Evolutionary conservation across 2,888 invertebrate genomes (phyloP), one percentile per base, ranked within the genome.

Genomic region (Pyrocoelia pectoralis): DNA sequence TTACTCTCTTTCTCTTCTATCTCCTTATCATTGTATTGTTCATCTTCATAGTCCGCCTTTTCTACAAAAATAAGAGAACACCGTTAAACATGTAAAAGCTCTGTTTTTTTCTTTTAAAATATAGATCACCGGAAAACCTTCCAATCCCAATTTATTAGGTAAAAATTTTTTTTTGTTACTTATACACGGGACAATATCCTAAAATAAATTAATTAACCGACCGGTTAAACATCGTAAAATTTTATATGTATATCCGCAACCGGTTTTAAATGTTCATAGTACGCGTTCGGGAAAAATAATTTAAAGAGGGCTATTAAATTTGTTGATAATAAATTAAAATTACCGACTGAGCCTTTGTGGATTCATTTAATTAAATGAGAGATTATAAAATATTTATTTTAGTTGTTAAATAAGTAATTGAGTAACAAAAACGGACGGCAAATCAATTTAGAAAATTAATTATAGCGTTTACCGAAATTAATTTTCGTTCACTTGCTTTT

Each of bases 1-100:
- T 71, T 73, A 13, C 73, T 74, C 66, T 75, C 76, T 38, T 73
- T 70, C 15, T 65, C 69, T 14, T 72, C 71, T 28, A 65, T 70
- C 41, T 72, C 68, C 50, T 62, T 67, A 43, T 60, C 67, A 49
- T 69, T 58, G n/a, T 62, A 14, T 15, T 64, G 43, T 10, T 50
- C 60, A n/a, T 55, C 48, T 19, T 55, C 48, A 28, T 65, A 55
- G 1, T 52, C 18, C 4, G 48, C 52, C 49, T 62, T 62, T 43
- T 59, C 66, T 66, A 19, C 15, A 43, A 18, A 19, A 52, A 46
- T 12, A 40, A 18, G 24, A 12, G n/a, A 29, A 51, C 33, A 8
- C 10, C n/a, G n/a, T 33, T 33, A 33, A 33, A 33, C 2, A 33
- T 33, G 9, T 33, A 33, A 33, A 33, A 8, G 33, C 33, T n/a